A percentile compares a stretch with the other conserved stretches of the same genome.
These are phyloP conservation scores for honey bee (Apis mellifera) DNA, from an alignment of 1,140 invertebrate genomes.

Conservation along the genomic window DNA sequence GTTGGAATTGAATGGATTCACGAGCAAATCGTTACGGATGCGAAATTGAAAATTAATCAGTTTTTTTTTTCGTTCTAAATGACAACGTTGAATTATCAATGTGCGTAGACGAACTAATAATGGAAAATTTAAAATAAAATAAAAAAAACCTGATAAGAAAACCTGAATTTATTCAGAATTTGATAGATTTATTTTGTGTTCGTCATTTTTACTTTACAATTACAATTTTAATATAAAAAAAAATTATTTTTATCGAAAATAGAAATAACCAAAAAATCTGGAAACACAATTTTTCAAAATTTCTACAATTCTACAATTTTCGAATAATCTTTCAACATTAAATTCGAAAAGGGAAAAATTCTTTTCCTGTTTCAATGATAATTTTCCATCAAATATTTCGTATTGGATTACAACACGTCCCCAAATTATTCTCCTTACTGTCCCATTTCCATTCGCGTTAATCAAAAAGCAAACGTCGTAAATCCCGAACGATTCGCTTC, in stretches of 20 bases:
- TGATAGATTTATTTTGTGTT: background rate
- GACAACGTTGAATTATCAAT: background rate
- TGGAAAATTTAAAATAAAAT: background rate
- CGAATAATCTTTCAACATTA: too few relatives aligned
- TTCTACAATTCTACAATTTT: too few relatives aligned
- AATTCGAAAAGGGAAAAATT: too few relatives aligned
- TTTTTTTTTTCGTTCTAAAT: background rate
- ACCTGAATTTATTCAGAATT: background rate
- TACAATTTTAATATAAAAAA: background rate
- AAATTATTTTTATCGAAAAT: too few relatives aligned
- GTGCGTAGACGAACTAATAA: background rate
- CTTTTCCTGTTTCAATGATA: too few relatives aligned
- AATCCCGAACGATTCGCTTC: too few relatives aligned
- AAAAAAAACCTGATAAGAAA: background rate
- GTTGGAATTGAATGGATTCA: conserved; percentile 1
- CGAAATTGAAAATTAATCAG: conserved; percentile 13
- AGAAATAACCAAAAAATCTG: background rate
- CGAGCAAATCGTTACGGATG: background rate
- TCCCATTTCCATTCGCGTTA: too few relatives aligned
- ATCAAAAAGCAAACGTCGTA: too few relatives aligned
- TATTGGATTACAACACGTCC: too few relatives aligned
- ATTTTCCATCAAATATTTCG: background rate
- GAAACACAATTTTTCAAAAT: too few relatives aligned
- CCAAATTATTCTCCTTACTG: too few relatives aligned
- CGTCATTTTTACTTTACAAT: background rate